phyloP scores from a whole-genome alignment of 2,113 vertebrate genomes.

The Silurus asotus region DNA sequence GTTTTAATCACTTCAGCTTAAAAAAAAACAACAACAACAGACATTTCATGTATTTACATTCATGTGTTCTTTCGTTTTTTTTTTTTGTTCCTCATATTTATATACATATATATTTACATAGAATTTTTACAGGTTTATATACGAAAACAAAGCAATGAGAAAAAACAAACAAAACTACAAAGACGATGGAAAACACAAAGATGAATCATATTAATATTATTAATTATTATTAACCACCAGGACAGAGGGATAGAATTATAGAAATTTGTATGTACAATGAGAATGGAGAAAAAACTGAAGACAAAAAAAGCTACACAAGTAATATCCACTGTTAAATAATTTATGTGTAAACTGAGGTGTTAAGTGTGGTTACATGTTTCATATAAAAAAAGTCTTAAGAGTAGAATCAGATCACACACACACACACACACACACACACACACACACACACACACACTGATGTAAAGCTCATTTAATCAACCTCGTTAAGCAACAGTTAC shows the following conservation, averaged over 20 bases:
- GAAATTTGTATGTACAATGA: conserved; percentile 69
- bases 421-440: neutral
- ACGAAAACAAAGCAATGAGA: conserved; percentile 7
- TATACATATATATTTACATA: conserved; percentile 49
- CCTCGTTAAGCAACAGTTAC: conserved; percentile 33
- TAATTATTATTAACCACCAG: conserved; percentile 56
- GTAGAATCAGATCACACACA: conserved; percentile 46
- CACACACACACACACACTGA: conserved; percentile 36
- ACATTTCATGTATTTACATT: conserved; percentile 36
- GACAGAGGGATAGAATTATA: conserved; percentile 64
- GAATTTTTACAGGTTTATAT: conserved; percentile 44
- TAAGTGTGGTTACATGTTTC: conserved; percentile 54
- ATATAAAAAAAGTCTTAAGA: conserved; percentile 24
- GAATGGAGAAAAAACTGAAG: conserved; percentile 65
- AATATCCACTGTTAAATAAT: conserved; percentile 63
- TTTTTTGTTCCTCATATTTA: conserved; percentile 24
- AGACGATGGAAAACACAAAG: conserved; percentile 54
- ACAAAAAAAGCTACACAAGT: conserved; percentile 47
- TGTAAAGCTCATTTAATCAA: conserved; percentile 31
- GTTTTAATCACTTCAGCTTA: conserved; percentile 40
- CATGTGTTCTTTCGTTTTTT: conserved; percentile 32
- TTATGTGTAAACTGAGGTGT: conserved; percentile 71
- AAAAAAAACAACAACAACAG: conserved; percentile 43
- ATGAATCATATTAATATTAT: conserved; percentile 54
- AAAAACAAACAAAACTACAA: conserved; percentile 19